Conservation (phyloP, 2,797 vertebrate species). For the Melanitta fusca region DNA sequence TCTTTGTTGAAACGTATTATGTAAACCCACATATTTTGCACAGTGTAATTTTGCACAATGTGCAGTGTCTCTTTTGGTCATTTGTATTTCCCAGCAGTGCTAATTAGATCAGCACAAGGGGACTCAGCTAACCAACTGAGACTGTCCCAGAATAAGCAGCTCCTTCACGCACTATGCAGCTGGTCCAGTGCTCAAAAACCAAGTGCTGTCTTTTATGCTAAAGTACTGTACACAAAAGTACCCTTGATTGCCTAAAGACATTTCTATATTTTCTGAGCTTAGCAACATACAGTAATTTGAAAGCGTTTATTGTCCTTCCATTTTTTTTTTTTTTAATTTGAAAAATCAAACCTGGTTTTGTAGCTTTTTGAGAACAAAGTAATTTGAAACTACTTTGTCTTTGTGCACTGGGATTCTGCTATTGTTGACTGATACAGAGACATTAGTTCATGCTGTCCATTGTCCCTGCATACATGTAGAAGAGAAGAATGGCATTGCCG, state of each 20-base stretch:
- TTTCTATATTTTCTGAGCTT: background rate
- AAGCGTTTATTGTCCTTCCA: background rate
- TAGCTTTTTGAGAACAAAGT: background rate
- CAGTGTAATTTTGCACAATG: slow-evolving; percentile 35
- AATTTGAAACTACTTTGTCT: background rate
- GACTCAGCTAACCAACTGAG: slow-evolving; percentile 19
- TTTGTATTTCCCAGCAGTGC: slow-evolving; percentile 51
- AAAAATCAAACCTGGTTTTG: background rate
- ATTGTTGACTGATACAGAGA: background rate
- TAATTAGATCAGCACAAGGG: slow-evolving; percentile 58
- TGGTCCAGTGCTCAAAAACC: slow-evolving; percentile 16
- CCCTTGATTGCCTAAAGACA: background rate
- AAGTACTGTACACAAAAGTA: slow-evolving; percentile 2
- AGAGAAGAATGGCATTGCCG: background rate
- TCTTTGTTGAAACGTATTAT: slow-evolving; percentile 29
- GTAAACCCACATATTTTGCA: slow-evolving; percentile 45
- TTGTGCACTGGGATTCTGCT: background rate
- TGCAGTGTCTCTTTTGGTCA: slow-evolving; percentile 23
- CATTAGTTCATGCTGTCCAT: background rate
- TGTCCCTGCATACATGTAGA: background rate
- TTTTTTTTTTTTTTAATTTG: background rate
- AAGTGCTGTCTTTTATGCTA: background rate
- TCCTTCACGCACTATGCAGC: slow-evolving; percentile 2
- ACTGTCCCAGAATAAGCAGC: background rate
- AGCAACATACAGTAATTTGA: background rate